These are phyloP conservation scores for Melopsittacus undulatus DNA, from an alignment of 2,797 vertebrate genomes.

Conservation along the genomic window DNA sequence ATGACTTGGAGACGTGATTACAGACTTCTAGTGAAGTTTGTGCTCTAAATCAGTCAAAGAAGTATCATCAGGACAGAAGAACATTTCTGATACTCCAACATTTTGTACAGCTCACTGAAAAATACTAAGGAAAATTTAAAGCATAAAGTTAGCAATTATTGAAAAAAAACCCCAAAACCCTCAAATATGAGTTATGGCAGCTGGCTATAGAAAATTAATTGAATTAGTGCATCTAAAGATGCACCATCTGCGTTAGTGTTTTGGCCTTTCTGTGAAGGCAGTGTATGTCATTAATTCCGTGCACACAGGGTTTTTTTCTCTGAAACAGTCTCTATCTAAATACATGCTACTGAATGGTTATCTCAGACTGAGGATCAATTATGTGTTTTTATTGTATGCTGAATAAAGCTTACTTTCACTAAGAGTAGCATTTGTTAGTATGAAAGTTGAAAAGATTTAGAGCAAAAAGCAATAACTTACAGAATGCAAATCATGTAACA, in stretches of 20 bases:
- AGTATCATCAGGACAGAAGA: neutral
- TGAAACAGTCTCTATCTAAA: neutral
- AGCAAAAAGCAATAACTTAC: neutral
- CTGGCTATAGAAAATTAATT: neutral
- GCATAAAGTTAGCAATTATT: neutral
- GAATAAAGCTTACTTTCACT: neutral
- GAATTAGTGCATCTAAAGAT: neutral
- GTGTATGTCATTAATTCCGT: neutral
- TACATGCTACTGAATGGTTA: neutral
- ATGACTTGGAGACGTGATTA: neutral
- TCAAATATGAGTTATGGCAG: neutral
- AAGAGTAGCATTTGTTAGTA: neutral
- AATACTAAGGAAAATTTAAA: neutral
- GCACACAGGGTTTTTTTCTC: neutral
- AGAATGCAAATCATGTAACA: neutral
- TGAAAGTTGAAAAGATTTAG: neutral
- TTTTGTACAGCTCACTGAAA: neutral
- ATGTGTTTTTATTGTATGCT: neutral
- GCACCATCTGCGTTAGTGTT: neutral
- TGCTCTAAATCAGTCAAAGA: neutral
- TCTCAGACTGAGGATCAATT: neutral
- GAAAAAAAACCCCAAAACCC: neutral
- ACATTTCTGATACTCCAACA: neutral
- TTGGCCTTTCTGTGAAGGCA: neutral
- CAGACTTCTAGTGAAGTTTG: neutral